Evolutionary conservation across 2,797 vertebrate species (phyloP).

Genomic region (Apogon hyalosoma): DNA sequence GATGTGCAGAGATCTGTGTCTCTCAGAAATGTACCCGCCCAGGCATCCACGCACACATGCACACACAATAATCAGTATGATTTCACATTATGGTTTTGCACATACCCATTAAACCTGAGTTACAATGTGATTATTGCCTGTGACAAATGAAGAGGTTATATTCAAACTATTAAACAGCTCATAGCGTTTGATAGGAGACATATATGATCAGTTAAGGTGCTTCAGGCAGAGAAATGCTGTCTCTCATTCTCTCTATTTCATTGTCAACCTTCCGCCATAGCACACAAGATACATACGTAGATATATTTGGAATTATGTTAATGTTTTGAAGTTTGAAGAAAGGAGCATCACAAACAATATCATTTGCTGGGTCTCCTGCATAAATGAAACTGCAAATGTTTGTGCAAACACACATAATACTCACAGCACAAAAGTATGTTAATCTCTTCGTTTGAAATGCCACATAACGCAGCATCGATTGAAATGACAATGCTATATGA

Average conservation of each 20-base stretch:
- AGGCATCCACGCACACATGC: slow-evolving; percentile 56
- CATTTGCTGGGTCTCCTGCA: slow-evolving; percentile 18
- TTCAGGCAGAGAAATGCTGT: slow-evolving; percentile 65
- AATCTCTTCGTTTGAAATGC: slow-evolving; percentile 49
- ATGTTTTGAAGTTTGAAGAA: slow-evolving; percentile 54
- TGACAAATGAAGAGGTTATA: slow-evolving; percentile 87
- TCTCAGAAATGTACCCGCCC: slow-evolving; percentile 54
- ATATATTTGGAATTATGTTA: slow-evolving; percentile 50
- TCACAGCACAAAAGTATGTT: slow-evolving; percentile 48
- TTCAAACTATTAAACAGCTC: slow-evolving; percentile 84
- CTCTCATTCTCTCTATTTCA: slow-evolving; percentile 38
- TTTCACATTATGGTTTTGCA: slow-evolving; percentile 80
- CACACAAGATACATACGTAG: slow-evolving; percentile 26
- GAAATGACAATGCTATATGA: slow-evolving; percentile 38
- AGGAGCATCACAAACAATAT: slow-evolving; percentile 43
- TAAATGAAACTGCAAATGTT: slow-evolving; percentile 23
- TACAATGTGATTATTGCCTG: slow-evolving; percentile 85
- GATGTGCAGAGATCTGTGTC: slow-evolving; percentile 63
- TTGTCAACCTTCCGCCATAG: slow-evolving; percentile 22
- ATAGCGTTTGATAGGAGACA: slow-evolving; percentile 85
- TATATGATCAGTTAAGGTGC: slow-evolving; percentile 81
- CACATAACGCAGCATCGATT: slow-evolving; percentile 42
- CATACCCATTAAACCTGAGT: slow-evolving; percentile 78
- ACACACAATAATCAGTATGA: slow-evolving; percentile 70
- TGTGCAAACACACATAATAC: slow-evolving; percentile 10